phyloP scores from a whole-genome alignment of 1,140 invertebrate genomes.

The Glomeris maerens region DNA sequence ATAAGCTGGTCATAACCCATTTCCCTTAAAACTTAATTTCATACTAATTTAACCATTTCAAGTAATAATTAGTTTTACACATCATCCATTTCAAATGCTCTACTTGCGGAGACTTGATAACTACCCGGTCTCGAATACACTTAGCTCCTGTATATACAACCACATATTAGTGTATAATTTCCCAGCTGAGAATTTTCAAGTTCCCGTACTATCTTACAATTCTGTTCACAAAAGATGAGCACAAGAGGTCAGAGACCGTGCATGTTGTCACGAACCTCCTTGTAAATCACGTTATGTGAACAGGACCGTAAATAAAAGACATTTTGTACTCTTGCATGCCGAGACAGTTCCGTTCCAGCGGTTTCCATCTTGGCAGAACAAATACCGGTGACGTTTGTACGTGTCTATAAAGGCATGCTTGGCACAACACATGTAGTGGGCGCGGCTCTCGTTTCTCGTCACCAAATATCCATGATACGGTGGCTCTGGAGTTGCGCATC shows the following conservation, averaged over 20 bases:
- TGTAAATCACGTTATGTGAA: neutral
- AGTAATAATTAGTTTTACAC: no score
- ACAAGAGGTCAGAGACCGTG: neutral
- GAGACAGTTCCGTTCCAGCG: slow-evolving; percentile 43
- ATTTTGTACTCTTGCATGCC: slow-evolving; percentile 43
- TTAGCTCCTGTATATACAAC: no score
- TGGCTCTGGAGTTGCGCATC: slow-evolving; percentile 39
- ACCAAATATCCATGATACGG: slow-evolving; percentile 44
- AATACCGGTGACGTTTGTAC: slow-evolving; percentile 31
- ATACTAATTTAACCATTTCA: neutral
- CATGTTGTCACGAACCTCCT: neutral
- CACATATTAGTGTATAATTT: no score
- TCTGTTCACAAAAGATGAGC: neutral
- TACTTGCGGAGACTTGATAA: no score
- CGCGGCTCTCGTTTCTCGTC: slow-evolving; percentile 37
- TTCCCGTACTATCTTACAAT: neutral
- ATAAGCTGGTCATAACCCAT: neutral
- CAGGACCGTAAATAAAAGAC: neutral
- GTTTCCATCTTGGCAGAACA: slow-evolving; percentile 40
- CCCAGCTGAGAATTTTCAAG: no score
- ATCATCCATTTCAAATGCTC: no score
- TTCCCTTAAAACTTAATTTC: neutral
- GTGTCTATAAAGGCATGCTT: slow-evolving; percentile 42
- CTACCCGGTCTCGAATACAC: no score
- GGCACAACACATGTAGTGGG: slow-evolving; percentile 43